Evolutionary conservation across 2,113 vertebrate genomes (phyloP), one percentile per base, ranked within the genome.

Genomic region (Carettochelys insculpta): DNA sequence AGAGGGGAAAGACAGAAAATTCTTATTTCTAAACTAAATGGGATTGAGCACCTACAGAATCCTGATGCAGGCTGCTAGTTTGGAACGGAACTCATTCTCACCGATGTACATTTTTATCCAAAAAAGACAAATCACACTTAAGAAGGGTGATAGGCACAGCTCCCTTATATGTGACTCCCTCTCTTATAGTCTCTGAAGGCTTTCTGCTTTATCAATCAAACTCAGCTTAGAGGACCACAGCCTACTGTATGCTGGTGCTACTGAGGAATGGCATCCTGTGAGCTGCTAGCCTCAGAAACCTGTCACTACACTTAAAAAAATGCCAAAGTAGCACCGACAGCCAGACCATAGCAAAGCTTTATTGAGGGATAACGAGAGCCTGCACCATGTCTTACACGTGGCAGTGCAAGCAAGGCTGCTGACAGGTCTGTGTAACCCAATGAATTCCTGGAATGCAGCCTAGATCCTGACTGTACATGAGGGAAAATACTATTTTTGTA

Each of bases 381-480:
- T 41, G 29, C 54, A 89, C 76, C 75, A n/a, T 41, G 50, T 83
- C 78, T 56, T 79, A 19, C 86, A 20, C 29, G 1, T 10, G 73
- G 79, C 16, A 56, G 56, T 48, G 78, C 89, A 86, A 92, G 79
- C 86, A 79, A 80, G 84, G 76, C 83, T 88, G 56, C 73, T 45
- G 73, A 53, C 56, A 45, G 5, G 86, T 92, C 68, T 91, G 76
- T 58, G 84, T 73, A 61, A 41, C 5, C 38, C 4, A 19, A 31
- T 83, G 90, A 87, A 85, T 95, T 93, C 83, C n/a, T 94, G 92
- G 78, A 82, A 84, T 82, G 75, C 53, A 25, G 88, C 86, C 24
- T 1, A 6, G 58, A 82, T 80, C 54, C 77, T 79, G 54, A 38
- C 45, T 88, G 51, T 89, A 65, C 80, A 52, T 77, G 50, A 87